phyloP scores from a whole-genome alignment of 2,888 invertebrate genomes.

The Xanthorhoe designata region DNA sequence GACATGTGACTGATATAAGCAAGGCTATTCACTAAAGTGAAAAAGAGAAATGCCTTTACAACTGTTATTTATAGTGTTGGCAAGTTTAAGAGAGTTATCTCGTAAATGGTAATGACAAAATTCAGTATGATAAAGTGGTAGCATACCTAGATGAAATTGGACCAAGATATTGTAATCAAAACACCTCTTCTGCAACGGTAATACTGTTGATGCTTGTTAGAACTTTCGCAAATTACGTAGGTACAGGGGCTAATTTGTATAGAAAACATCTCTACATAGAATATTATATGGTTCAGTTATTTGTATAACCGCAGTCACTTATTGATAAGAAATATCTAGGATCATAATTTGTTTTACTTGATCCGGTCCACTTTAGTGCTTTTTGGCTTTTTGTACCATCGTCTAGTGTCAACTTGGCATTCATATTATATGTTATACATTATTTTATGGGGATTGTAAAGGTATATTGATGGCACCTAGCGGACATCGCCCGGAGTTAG shows the following conservation, averaged over 20 bases:
- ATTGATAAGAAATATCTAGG: background rate
- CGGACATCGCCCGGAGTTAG: background rate
- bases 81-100: background rate
- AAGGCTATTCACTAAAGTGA: background rate
- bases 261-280: too few species aligned
- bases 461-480: background rate
- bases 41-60: background rate
- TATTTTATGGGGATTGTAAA: background rate
- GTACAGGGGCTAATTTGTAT: too few species aligned
- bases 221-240: too few species aligned
- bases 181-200: too few species aligned
- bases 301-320: too few species aligned
- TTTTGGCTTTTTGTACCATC: background rate
- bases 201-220: too few species aligned
- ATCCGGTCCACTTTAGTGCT: background rate
- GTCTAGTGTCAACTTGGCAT: background rate
- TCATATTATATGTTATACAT: background rate
- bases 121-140: too few species aligned
- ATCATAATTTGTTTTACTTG: background rate
- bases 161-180: too few species aligned
- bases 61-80: background rate
- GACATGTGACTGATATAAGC: slow-evolving; percentile 1
- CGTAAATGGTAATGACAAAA: background rate
- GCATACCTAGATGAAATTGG: too few species aligned
- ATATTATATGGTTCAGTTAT: too few species aligned